Evolutionary conservation across 2,113 vertebrate genomes (phyloP), one percentile per base, ranked within the genome.

Genomic region (Xerus inauris): DNA sequence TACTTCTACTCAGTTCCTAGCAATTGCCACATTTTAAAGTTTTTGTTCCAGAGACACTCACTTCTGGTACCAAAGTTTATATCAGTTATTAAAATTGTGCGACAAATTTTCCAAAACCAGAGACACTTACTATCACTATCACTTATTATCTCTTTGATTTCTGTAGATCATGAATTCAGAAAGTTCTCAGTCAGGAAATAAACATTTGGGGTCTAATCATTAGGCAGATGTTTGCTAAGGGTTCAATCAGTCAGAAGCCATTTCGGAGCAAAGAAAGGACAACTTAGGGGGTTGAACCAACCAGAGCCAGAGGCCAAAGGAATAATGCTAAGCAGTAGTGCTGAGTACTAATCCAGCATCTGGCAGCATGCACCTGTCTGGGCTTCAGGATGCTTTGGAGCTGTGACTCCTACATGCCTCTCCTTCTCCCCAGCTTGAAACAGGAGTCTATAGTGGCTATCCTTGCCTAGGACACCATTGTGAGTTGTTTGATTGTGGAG

Each of bases 131-230:
- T 65, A 89, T 20, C 12, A 59, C 5, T 26, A 32, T 51, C 57
- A 72, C 54, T 57, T 83, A 59, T 71, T 69, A 71, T 49, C 8
- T 77, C 38, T 62, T 91, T 45, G 16, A 82, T 89, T 75, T 94
- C 28, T 94, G 32, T n/a, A 45, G 2, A 38, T 64, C 38, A 87
- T 42, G 42, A 94, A 89, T 92, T 94, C 59, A 92, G 42, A 72
- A 76, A 59, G 11, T 26, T 57, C 71, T 94, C 35, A 76, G 26
- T 22, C 86, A 24, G n/a, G 17, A 42, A 88, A 14, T 79, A 65
- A 65, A 54, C 67, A 14, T 64, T 87, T 83, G 49, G 13, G 16
- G 2, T 83, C 16, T 82, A 54, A 87, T n/a, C 28, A 75, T 88
- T 59, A 72, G 26, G 65, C 45, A 47, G 51, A 38, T 76, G n/a